A percentile compares a stretch with the other conserved stretches of the same genome.
These are phyloP conservation scores for Reinhardtius hippoglossoides DNA, from an alignment of 2,113 vertebrate species.

Conservation along the genomic window DNA sequence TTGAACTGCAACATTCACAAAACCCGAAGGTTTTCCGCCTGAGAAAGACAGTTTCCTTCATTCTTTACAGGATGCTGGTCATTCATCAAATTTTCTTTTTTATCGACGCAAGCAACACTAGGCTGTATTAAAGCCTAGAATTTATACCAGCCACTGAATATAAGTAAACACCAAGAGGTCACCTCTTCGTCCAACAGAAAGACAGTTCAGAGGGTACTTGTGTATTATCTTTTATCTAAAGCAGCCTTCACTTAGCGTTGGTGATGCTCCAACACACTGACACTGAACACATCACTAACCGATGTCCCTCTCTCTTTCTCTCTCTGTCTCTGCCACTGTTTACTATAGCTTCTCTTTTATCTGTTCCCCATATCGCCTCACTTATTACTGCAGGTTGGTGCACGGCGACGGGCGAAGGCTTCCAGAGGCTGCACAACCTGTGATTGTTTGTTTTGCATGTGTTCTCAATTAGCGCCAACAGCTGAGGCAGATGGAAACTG, in stretches of 20 bases:
- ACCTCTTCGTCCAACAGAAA: background rate
- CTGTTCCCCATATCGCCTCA: slow-evolving; percentile 12
- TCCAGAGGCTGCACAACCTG: slow-evolving; percentile 50
- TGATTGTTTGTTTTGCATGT: slow-evolving; percentile 69
- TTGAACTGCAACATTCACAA: background rate
- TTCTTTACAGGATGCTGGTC: no score
- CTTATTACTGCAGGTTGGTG: slow-evolving; percentile 39
- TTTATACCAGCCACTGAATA: background rate
- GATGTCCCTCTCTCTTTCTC: background rate
- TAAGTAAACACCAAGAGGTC: background rate
- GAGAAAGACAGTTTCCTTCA: no score
- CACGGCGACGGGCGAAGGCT: slow-evolving; percentile 42
- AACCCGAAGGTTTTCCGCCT: no score
- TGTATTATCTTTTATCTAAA: background rate
- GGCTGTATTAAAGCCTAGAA: background rate
- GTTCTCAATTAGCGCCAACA: slow-evolving; percentile 63
- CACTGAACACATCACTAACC: background rate
- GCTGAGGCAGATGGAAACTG: slow-evolving; percentile 76
- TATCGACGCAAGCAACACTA: background rate
- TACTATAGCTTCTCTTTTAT: slow-evolving; percentile 13
- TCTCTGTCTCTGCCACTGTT: background rate
- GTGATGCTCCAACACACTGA: no score
- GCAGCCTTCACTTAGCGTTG: background rate
- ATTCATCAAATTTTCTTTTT: no score
- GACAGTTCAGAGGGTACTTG: background rate